These are phyloP conservation scores for Dasyurus viverrinus DNA, from an alignment of 2,113 vertebrate genomes.

Conservation along the genomic window DNA sequence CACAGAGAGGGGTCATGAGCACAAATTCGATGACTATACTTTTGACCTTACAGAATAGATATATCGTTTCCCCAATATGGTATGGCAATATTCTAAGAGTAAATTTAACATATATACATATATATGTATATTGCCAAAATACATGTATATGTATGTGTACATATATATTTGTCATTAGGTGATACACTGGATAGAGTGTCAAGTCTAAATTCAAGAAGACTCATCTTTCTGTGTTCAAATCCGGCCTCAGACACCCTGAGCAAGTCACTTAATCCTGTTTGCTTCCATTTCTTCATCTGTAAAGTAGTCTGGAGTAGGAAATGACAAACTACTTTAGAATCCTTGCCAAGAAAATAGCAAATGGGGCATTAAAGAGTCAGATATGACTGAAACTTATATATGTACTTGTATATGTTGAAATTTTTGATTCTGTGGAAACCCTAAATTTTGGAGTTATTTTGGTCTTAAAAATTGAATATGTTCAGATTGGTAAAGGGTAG, in stretches of 20 bases:
- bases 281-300: neutral
- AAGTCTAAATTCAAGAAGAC: neutral
- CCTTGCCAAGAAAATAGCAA: neutral
- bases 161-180: neutral
- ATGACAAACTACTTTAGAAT: neutral
- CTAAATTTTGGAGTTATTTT: neutral
- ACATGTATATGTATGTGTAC: no score
- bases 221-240: neutral
- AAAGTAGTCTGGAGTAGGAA: neutral
- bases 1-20: neutral
- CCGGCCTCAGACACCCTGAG: neutral
- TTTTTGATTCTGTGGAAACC: conserved; percentile 12
- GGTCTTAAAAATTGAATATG: neutral
- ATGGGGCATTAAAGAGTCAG: neutral
- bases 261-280: neutral
- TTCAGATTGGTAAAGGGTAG: neutral
- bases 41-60: neutral
- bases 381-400: neutral
- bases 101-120: neutral
- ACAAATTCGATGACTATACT: neutral
- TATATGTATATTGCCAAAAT: no score
- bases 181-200: neutral
- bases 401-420: neutral
- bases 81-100: neutral
- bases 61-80: neutral